Base-by-base conservation (phyloP, 1,140 invertebrate species). In the Antheraea mylitta region DNA sequence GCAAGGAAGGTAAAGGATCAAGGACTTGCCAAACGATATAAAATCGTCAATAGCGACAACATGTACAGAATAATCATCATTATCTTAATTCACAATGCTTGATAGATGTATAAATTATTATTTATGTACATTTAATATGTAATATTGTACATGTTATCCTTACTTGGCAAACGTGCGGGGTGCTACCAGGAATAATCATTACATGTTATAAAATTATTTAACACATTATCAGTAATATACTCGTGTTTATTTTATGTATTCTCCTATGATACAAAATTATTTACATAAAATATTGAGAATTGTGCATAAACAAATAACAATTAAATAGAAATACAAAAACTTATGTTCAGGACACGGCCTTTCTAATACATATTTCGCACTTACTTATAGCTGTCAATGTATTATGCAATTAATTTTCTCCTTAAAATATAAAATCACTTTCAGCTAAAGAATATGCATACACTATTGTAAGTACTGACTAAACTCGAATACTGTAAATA, bases 301-400 rank as follows among this genome's bases (percentile, higher is more conserved):
- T 92, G 92, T 92, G 92, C 92, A 92, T 91, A 91, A 93, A 92
- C 91, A 92, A 92, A 92, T 93, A 92, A 93, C 92, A 93, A 92
- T 91, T 90, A 92, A 91, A 92, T 90, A 91, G 85, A 88, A 89
- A 91, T 87, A 90, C 85, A 91, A 91, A 84, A 89, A 89, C 80
- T 82, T 88, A 88, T 85, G 78, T 83, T 86, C 81, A 81, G 83
- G 85, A 77, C 90, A 89, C 83, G 86, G 84, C 86, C 86, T 79
- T 53, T 83, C 82, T 84, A 85, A 85, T 87, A 89, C 87, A 90
- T 82, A 89, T 82, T 76, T 83, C 80, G 80, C 80, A 85, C 82
- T 89, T 88, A 85, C 77, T 83, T 83, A 85, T 86, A 89, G 83
- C 82, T 87, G 87, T 88, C 87, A 85, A 82, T 86, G 80, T 90